Evolutionary conservation across 1,140 invertebrate genomes (phyloP).

Genomic region (Drosophila tropicalis): DNA sequence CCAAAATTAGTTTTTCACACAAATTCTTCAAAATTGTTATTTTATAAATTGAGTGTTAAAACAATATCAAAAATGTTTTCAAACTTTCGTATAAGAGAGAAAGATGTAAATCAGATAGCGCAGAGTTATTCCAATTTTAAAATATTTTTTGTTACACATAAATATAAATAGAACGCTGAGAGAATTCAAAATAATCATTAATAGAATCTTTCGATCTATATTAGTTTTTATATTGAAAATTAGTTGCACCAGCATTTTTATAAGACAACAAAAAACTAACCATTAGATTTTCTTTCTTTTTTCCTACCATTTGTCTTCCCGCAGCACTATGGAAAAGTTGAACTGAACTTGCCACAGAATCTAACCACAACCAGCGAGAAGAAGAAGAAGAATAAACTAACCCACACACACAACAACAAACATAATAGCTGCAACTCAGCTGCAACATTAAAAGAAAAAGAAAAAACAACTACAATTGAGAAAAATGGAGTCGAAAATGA

Average conservation of each 20-base stretch:
- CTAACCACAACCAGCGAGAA: constrained; percentile 22
- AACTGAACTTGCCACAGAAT: constrained; percentile 28
- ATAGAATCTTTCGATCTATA: constrained; percentile 13
- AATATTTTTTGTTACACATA: constrained; percentile 1
- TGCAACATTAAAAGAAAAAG: constrained; percentile 8
- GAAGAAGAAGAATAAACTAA: constrained; percentile 35
- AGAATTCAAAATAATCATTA: not conserved
- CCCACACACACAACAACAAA: constrained; percentile 21
- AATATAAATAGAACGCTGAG: not conserved
- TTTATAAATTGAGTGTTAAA: too few relatives aligned
- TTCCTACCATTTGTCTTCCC: constrained; percentile 40
- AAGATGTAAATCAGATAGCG: too few relatives aligned
- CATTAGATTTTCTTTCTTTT: constrained; percentile 14
- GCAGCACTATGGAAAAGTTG: constrained; percentile 71
- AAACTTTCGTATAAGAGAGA: too few relatives aligned
- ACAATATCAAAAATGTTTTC: not conserved
- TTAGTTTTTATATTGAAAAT: constrained; percentile 19
- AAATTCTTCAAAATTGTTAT: too few relatives aligned
- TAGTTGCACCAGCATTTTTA: constrained; percentile 3
- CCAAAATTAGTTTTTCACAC: too few relatives aligned
- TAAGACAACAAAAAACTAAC: constrained; percentile 36
- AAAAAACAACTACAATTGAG: constrained; percentile 21
- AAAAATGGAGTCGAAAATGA: constrained; percentile 50
- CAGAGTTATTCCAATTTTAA: not conserved
- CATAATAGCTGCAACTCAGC: constrained; percentile 1